phyloP scores from a whole-genome alignment of 2,797 vertebrate species.

The Anniella stebbinsi region DNA sequence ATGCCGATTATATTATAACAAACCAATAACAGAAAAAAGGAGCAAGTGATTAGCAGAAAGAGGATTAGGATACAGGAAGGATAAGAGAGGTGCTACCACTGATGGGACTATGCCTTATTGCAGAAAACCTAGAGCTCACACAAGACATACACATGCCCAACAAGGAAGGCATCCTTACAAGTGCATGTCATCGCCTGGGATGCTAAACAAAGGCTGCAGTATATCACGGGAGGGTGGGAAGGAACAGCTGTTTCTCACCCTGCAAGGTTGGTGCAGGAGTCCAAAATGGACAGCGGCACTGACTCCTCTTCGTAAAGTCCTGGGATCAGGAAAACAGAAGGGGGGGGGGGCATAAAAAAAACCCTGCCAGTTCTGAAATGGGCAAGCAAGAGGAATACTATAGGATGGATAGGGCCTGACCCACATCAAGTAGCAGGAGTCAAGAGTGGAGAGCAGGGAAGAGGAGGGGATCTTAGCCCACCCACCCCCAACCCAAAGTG shows the following conservation, averaged over 20 bases:
- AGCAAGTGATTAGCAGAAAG: neutral
- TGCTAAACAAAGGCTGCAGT: neutral
- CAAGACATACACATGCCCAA: neutral
- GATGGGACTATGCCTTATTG: neutral
- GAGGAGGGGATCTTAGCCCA: neutral
- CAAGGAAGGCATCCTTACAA: neutral
- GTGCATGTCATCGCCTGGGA: neutral
- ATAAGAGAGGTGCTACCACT: neutral
- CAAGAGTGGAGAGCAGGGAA: neutral
- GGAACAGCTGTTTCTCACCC: too few relatives aligned
- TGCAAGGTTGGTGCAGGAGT: neutral
- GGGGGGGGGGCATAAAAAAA: neutral
- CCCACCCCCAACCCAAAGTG: neutral
- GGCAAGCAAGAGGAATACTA: neutral
- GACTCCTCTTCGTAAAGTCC: too few relatives aligned
- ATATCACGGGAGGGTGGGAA: neutral
- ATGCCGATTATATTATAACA: neutral
- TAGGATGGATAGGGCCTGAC: too few relatives aligned
- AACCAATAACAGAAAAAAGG: too few relatives aligned
- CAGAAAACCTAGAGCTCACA: neutral
- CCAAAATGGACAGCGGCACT: neutral
- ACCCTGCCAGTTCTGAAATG: too few relatives aligned
- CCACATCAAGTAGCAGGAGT: neutral
- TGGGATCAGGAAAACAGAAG: neutral
- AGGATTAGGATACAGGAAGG: too few relatives aligned